phyloP scores from a whole-genome alignment of 2,888 invertebrate species.

The Catotricha subobsoleta region DNA sequence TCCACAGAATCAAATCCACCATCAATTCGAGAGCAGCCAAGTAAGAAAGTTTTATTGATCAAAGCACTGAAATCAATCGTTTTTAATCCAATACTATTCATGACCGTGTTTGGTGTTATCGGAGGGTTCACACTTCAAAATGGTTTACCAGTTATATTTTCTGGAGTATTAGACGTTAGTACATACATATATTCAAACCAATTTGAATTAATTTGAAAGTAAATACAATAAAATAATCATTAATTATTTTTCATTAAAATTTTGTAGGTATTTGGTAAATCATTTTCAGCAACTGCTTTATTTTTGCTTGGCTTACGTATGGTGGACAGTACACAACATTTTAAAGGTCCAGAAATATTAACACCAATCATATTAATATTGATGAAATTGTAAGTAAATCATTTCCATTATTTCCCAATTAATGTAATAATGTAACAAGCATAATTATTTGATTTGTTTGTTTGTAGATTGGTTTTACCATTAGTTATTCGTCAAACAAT shows the following conservation, averaged over 20 bases:
- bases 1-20: constrained; percentile 16
- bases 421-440: background rate
- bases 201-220: no score
- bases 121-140: constrained; percentile 70
- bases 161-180: constrained; percentile 39
- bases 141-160: constrained; percentile 53
- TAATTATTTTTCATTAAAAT: constrained; percentile 3
- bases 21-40: constrained; percentile 19
- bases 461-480: constrained; percentile 53
- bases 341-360: constrained; percentile 60
- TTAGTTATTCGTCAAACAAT: constrained; percentile 74
- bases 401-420: background rate
- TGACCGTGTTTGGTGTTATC: constrained; percentile 79
- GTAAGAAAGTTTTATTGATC: constrained; percentile 17
- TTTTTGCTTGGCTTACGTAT: constrained; percentile 81
- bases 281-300: constrained; percentile 80
- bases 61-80: constrained; percentile 52
- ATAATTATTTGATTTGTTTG: background rate
- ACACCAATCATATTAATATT: constrained; percentile 74
- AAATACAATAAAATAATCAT: no score
- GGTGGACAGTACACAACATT: constrained; percentile 71
- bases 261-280: constrained; percentile 54
- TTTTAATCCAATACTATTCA: constrained; percentile 75
- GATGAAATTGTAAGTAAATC: constrained; percentile 59
- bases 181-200: no score